Base-by-base conservation (phyloP, 2,888 invertebrate species). In the Sipunculus nudus region DNA sequence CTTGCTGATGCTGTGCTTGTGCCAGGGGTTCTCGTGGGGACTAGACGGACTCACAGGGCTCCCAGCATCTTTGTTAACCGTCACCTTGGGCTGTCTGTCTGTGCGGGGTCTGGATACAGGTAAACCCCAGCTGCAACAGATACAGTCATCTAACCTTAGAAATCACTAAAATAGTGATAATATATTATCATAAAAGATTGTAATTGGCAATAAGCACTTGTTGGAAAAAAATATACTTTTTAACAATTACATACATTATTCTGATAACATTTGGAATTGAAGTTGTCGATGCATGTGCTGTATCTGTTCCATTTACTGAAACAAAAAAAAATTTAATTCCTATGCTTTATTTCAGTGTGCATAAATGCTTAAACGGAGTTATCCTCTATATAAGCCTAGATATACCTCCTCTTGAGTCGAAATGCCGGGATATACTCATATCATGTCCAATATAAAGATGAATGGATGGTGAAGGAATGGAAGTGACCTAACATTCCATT, bases 91-190 rank as follows among this genome's bases (percentile, higher is more conserved):
- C 4, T 23, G 29, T 13, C 43, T 23, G 13, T 25, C 19, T 8
- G 59, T 59, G 16, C 39, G 25, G 2, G 52, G 8, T 25, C 19
- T 16, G 23, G 26, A 35, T 6, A 60, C 63, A 25, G 71, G 68
- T 19, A 75, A 53, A 6, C 74, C 75, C 75, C 74, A 75, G 52
- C 75, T 75, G 67, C 8, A 64, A 65, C 28, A 32, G 49, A 32
- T 1, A 49, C 53, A 6, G 47, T 29, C 49, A 62, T 48, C n/a
- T n/a, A n/a, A n/a, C n/a, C n/a, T n/a, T n/a, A n/a, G n/a, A n/a
- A n/a, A 21, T 26, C 28, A 32, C n/a, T 13, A 19, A 26, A 25
- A 3, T 32, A 16, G 2, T n/a, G n/a, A n/a, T n/a, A n/a, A n/a
- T n/a, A n/a, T n/a, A n/a, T n/a, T n/a, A n/a, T n/a, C n/a, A n/a